Evolutionary conservation across 30 jellyfish, hydroid and myxozoan species (phyloP), one percentile per base, ranked within the genome.

Genomic region (Cassiopea andromeda): DNA sequence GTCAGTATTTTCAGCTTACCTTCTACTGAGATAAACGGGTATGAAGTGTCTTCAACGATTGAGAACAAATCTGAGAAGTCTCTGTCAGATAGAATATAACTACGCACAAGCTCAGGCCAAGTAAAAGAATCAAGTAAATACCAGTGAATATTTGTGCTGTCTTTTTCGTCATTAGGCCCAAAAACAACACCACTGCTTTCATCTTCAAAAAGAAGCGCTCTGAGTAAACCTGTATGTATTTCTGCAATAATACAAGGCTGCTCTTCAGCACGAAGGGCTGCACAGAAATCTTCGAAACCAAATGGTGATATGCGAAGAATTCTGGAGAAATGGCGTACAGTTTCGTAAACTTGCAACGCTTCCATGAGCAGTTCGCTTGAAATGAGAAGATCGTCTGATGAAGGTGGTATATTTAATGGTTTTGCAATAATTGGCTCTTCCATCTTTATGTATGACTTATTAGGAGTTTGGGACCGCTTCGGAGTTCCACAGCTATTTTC

Each of bases 81-180:
- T 59, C 69, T 93, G n/a, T 90, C 97, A 1, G 98, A 90, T 15
- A 78, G 83, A 48, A 90, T 90, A 81, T 94, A 94, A 46, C 96
- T 81, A 69, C 98, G 92, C 16, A 94, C 88, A 18, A 94, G 85
- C 82, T 94, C 98, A 16, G 98, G 98, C 98, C 98, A 94, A 10
- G 98, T 94, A 84, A 94, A 94, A 61, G 93, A 81, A 90, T 94
- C 98, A 19, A 94, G 85, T 66, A 90, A 59, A 90, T 94, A 87
- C 93, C 92, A 85, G 83, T 94, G 98, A 10, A 94, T 69, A 70
- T 90, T 90, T 64, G 90, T 87, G 78, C 96, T 94, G 89, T 94
- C 98, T 59, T 90, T 94, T 72, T 94, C 98, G 60, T 94, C 98
- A 59, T 76, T 74, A 47, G 95, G 91, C 19, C 98, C 97, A 82